Conservation (phyloP, 30 jellyfish, hydroid and myxozoan genomes). For the Morbakka virulenta region DNA sequence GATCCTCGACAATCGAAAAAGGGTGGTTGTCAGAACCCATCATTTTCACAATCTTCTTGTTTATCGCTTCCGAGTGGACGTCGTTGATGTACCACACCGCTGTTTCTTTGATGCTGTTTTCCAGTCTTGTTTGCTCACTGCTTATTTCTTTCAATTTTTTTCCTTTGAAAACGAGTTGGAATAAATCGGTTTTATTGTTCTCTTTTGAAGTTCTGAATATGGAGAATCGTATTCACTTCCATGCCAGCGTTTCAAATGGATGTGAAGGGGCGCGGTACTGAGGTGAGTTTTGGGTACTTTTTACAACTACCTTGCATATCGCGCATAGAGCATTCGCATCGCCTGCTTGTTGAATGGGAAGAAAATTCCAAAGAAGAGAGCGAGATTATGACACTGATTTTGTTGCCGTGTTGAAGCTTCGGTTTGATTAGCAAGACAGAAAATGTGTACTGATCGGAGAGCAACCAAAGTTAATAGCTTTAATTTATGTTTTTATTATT, state of each 20-base stretch:
- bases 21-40: conserved; percentile 66
- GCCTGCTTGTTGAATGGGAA: conserved; percentile 43
- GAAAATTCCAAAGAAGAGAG: conserved; percentile 39
- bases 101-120: conserved; percentile 8
- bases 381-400: conserved; percentile 15
- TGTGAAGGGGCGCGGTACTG: conserved; percentile 58
- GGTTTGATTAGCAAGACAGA: too few relatives aligned
- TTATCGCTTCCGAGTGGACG: conserved; percentile 17
- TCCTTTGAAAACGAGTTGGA: conserved; percentile 13
- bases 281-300: conserved; percentile 53
- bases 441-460: too few relatives aligned
- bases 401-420: neutral
- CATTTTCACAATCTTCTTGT: conserved; percentile 38
- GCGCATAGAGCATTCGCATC: conserved; percentile 48
- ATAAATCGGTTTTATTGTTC: neutral
- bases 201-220: conserved; percentile 11
- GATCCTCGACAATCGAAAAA: conserved; percentile 46
- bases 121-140: conserved; percentile 23
- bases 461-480: too few relatives aligned
- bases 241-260: conserved; percentile 44
- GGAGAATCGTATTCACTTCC: conserved; percentile 27
- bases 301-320: conserved; percentile 26
- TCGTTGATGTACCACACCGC: conserved; percentile 41
- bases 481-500: too few relatives aligned
- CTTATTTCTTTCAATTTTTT: conserved; percentile 34